A percentile compares a stretch with the other conserved stretches of the same genome.
These are phyloP conservation scores for Drepanosiphum platanoidis DNA, from an alignment of 2,888 invertebrate genomes.

Conservation along the genomic window DNA sequence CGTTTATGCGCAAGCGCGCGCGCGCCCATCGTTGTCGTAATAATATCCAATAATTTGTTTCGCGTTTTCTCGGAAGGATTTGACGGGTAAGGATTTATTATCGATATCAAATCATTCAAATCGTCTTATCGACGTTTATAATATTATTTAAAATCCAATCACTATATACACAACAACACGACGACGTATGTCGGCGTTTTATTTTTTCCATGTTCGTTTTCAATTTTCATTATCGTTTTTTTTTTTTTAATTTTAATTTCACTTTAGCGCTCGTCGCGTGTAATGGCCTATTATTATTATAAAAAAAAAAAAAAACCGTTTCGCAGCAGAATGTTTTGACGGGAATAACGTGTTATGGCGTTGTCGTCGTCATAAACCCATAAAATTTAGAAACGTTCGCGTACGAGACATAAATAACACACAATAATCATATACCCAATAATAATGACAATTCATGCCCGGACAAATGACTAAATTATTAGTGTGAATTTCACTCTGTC, in stretches of 20 bases:
- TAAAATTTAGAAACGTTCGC: background rate
- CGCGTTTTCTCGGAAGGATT: conserved; percentile 24
- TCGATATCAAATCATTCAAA: conserved; percentile 36
- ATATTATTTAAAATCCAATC: conserved; percentile 20
- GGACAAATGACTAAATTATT: background rate
- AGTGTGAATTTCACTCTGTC: background rate
- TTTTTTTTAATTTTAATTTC: background rate
- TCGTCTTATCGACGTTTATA: conserved; percentile 25
- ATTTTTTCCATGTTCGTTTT: background rate
- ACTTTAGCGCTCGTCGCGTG: conserved; percentile 1
- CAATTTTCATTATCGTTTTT: conserved; percentile 10
- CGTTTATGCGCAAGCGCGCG: background rate
- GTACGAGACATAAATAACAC: background rate
- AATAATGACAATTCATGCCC: too few species aligned
- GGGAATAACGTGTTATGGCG: background rate
- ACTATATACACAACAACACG: conserved; percentile 3
- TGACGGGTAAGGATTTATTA: conserved; percentile 37
- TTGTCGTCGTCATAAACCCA: background rate
- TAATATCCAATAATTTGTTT: conserved; percentile 34
- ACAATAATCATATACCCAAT: too few species aligned
- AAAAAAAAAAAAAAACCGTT: background rate
- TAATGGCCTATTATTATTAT: conserved; percentile 13
- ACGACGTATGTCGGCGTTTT: background rate
- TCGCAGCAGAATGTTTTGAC: conserved; percentile 12
- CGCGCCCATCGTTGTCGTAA: conserved; percentile 1